Base-by-base conservation (phyloP, 2,888 invertebrate genomes). In the Callosobruchus maculatus region DNA sequence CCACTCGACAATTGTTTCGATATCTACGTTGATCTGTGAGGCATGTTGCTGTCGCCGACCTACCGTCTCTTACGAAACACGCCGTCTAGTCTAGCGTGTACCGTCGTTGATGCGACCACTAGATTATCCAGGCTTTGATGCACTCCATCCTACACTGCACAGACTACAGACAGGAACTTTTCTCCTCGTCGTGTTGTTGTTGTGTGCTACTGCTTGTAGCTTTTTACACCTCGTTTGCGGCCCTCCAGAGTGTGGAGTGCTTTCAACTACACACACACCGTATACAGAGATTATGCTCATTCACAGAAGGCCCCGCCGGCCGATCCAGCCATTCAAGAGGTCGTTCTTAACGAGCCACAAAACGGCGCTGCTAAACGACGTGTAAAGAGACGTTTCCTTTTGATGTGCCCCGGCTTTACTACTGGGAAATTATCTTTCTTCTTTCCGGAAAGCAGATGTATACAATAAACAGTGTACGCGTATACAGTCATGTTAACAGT, bases 201-300 rank as follows among this genome's bases (percentile, higher is more conserved):
- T 49, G 49, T 49, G 20, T 21, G 13, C 30, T 22, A n/a, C 20
- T 70, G 49, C 49, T 26, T 70, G 70, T 70, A 20, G 70, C 20
- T 70, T 70, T 70, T 70, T 70, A 70, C 70, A 70, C 70, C 70
- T 70, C 49, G 49, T 49, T 49, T 70, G 70, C 49, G 30, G 30
- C 70, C 9, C 26, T 21, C 22, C 20, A 20, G 22, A 70, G 70
- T 21, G 20, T 26, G 26, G 22, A 70, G 70, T 21, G 20, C 70
- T 70, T 70, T 70, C 70, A 70, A 31, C 30, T 70, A 31, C 22
- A n/a, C 70, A 31, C 22, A n/a, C 70, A 22, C 26, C 21, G 22
- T 20, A 70, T 20, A 22, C 30, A 70, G 7, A 49, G 49, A 49
- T 49, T 49, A 49, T 49, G 49, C 49, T 49, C 49, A 49, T 49